Base-by-base conservation (phyloP, 2,888 invertebrate genomes). In the Volucella zonaria region DNA sequence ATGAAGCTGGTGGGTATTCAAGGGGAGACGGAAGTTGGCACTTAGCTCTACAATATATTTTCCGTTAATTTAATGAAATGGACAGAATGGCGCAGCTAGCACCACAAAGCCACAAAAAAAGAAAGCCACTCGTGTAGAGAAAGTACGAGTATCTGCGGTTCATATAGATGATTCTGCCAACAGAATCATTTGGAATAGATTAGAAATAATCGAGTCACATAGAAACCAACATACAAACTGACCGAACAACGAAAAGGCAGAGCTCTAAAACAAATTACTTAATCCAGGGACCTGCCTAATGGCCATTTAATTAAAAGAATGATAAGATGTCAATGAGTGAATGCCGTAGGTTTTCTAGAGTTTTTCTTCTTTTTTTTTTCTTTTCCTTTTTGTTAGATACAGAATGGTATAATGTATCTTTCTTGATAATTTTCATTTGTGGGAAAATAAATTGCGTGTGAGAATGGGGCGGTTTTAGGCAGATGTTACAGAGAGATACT, bases 251-350 rank as follows among this genome's bases (percentile, higher is more conserved):
- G 31, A 40, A 23, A 67, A 40, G 31, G 8, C 40, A 47, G 49
- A 77, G 38, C 52, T 67, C 52, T 67, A 61, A 67, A 79, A 79
- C 71, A 79, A 83, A 83, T 83, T 79, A 71, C 79, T 83, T 83
- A 83, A 83, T 83, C 79, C 75, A 56, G 54, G 58, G 75, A 62
- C 74, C 75, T 61, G 59, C 45, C 70, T 79, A 75, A 83, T 79
- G 74, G 66, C 49, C 75, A 66, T 83, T 83, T 83, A 83, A 83
- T 83, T 83, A 82, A 83, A 76, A 79, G 83, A 79, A 75, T 71
- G 83, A 66, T 79, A 67, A 71, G 83, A 83, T 83, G 83, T 79
- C 83, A 79, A 71, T 83, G 83, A 71, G 47, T 31, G 67, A 73
- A 56, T 74, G 73, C 54, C 77, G 54, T 61, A 80, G 67, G 66